Evolutionary conservation across 2,797 vertebrate species (phyloP), one percentile per base, ranked within the genome.

Genomic region (Acanthiza pusilla): DNA sequence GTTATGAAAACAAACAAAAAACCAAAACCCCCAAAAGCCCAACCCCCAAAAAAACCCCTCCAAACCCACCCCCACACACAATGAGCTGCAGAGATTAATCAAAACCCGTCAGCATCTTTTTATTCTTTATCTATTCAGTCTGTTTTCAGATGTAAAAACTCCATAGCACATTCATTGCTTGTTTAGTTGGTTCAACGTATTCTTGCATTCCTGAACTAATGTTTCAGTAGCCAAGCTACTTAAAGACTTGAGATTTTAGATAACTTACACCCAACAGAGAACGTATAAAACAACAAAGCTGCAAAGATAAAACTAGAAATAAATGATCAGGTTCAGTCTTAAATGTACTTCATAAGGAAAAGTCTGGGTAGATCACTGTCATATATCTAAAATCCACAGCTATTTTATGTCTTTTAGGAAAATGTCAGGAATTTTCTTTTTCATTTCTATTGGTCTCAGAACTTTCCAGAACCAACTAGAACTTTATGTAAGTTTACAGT

Each of bases 11-110:
- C 61, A 36, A 5, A 8, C 8, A 18, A 22, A 42, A 9, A 30
- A 4, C 5, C 7, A 13, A 1, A 30, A 1, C 7, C 11, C 16
- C 10, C 26, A 66, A 53, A 16, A 4, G 3, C 1, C 2, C 22
- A 5, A 11, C 9, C 16, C 3, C 5, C 3, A 18, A 85, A 45
- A 2, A 32, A 16, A 1, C 2, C 5, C 7, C 5, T 9, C 3
- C 16, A 63, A 50, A 42, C 3, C 3, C 34, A 68, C 7, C 5
- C 9, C 4, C 16, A 14, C 16, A 71, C 3, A 26, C 40, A 80
- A 79, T 30, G 6, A 61, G 23, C 11, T 80, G n/a, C 16, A 67
- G 16, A 61, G 10, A 83, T 63, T 63, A 85, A 74, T 55, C 15
- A 71, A 83, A 82, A 34, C 5, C 3, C 5, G 5, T 32, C 58